Conservation (phyloP, 1,140 invertebrate genomes). For the Wiebesia pumilae region DNA sequence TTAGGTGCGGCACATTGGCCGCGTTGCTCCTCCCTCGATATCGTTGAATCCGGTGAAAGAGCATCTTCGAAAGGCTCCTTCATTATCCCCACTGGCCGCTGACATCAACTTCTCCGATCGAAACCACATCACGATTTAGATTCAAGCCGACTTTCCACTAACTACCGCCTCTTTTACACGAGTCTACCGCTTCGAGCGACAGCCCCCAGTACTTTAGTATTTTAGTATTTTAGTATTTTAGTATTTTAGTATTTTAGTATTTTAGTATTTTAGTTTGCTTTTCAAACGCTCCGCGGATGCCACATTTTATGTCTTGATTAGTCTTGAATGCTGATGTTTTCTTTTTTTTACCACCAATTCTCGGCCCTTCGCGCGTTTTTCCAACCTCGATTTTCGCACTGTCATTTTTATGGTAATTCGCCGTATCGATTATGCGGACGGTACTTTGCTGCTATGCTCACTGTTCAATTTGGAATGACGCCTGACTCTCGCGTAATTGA, state of each 20-base stretch:
- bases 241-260: no score
- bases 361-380: background rate
- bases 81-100: conserved; percentile 25
- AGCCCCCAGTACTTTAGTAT: no score
- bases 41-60: conserved; percentile 2
- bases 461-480: background rate
- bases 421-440: no score
- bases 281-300: no score
- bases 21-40: conserved; percentile 3
- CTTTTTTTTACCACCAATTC: background rate
- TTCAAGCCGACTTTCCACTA: conserved; percentile 63
- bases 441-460: no score
- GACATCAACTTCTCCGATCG: conserved; percentile 36
- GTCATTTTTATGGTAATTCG: background rate
- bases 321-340: conserved; percentile 4
- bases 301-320: conserved; percentile 22
- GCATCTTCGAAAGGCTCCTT: conserved; percentile 12
- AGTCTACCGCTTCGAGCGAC: background rate
- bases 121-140: conserved; percentile 64
- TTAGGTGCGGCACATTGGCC: conserved; percentile 41
- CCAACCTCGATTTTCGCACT: no score
- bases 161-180: conserved; percentile 43
- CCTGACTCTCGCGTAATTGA: background rate
- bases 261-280: no score
- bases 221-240: no score